A percentile compares a stretch with the other conserved stretches of the same genome.
Evolutionary conservation across 2,797 vertebrate species (phyloP).

Genomic region (Pipistrellus nathusii): DNA sequence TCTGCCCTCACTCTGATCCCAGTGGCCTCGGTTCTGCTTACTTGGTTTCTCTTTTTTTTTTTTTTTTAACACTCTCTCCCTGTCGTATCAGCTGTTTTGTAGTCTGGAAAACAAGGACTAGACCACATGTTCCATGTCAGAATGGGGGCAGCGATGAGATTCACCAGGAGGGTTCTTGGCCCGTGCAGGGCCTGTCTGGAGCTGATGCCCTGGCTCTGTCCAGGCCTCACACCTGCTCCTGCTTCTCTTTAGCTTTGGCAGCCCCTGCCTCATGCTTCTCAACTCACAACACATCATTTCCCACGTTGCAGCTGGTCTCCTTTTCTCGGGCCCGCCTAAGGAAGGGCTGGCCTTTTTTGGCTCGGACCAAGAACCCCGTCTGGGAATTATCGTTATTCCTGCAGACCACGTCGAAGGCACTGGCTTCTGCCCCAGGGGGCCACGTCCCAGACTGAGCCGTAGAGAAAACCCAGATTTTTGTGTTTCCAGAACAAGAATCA

Average conservation of each 20-base stretch:
- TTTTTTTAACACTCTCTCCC: not conserved
- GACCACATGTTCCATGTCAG: not conserved
- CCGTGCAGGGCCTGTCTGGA: accelerated
- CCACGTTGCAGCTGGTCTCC: not conserved
- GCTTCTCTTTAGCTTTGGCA: not conserved
- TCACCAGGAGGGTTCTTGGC: not conserved
- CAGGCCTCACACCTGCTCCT: not conserved
- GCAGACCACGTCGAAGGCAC: not conserved
- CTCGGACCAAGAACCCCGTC: not conserved
- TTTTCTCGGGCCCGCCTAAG: not conserved
- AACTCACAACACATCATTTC: not conserved
- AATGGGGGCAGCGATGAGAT: not conserved
- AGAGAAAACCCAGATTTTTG: not conserved
- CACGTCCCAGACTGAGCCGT: not conserved
- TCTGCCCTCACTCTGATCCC: not conserved
- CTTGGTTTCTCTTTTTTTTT: not conserved
- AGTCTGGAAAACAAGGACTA: not conserved
- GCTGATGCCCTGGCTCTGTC: not conserved
- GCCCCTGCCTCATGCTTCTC: not conserved
- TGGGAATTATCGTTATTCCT: not conserved
- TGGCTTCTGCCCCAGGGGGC: not conserved
- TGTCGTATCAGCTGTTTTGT: not conserved
- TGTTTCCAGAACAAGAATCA: not conserved
- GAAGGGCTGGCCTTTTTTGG: not conserved
- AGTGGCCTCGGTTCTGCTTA: not conserved